Evolutionary conservation across 2,113 vertebrate species (phyloP).

Genomic region (Emberiza fucata): DNA sequence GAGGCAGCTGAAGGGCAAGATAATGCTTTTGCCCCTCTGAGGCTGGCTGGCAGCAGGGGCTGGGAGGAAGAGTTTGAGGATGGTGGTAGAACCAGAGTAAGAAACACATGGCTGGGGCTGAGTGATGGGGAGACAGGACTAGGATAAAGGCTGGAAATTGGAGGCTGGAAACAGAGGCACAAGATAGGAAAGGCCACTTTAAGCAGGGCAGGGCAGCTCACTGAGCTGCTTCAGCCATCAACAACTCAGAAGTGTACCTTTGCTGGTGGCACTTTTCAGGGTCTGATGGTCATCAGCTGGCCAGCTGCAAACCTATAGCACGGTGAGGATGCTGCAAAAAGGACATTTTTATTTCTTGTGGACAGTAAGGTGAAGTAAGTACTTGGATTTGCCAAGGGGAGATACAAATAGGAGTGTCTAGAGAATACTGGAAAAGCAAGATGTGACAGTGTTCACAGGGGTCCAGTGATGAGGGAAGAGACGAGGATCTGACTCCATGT

Average conservation of each 20-base stretch:
- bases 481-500: too few relatives aligned
- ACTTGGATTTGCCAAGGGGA: background rate
- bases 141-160: background rate
- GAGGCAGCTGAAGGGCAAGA: background rate
- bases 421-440: background rate
- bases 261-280: background rate
- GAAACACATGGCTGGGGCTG: background rate
- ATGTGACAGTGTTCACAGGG: background rate
- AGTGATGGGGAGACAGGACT: background rate
- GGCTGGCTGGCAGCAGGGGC: background rate
- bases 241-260: background rate
- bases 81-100: background rate
- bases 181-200: background rate
- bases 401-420: background rate
- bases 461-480: too few relatives aligned
- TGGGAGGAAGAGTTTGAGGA: background rate
- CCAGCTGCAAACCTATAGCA: background rate
- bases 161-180: background rate
- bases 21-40: background rate
- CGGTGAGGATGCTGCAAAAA: background rate
- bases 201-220: background rate
- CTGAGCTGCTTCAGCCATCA: background rate
- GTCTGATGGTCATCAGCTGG: background rate
- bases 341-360: background rate
- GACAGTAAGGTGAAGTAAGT: background rate